These are phyloP conservation scores for Ophraella communa DNA, from an alignment of 2,888 invertebrate genomes.

Conservation along the genomic window DNA sequence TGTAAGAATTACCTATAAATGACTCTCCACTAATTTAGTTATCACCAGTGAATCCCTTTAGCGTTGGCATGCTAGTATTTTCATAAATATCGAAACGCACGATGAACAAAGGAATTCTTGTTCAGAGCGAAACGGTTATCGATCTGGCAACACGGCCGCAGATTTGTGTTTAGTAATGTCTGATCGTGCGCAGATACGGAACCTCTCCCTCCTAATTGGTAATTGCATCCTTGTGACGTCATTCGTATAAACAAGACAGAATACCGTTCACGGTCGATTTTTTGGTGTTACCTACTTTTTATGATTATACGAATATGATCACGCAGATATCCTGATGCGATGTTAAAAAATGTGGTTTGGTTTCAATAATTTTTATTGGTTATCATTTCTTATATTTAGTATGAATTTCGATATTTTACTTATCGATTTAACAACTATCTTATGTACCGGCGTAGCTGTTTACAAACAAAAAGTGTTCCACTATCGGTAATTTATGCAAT, in stretches of 20 bases:
- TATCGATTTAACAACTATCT: neutral
- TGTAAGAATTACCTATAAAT: no score
- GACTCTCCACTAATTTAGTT: no score
- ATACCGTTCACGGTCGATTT: slow-evolving; percentile 43
- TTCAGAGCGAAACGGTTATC: neutral
- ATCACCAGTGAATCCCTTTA: no score
- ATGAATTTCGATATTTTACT: neutral
- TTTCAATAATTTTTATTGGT: slow-evolving; percentile 14
- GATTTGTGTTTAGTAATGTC: slow-evolving; percentile 15
- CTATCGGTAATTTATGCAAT: slow-evolving; percentile 5
- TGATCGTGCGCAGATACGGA: slow-evolving; percentile 53
- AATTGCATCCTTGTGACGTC: slow-evolving; percentile 56
- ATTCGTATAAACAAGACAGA: slow-evolving; percentile 39
- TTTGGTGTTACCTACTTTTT: slow-evolving; percentile 34
- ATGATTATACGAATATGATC: slow-evolving; percentile 15
- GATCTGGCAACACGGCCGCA: slow-evolving; percentile 19
- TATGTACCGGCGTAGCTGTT: neutral
- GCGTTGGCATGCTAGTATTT: no score
- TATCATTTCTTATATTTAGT: neutral
- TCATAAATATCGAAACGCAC: neutral
- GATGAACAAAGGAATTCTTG: neutral
- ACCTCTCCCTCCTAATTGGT: slow-evolving; percentile 43
- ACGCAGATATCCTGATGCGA: neutral
- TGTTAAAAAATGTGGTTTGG: neutral
- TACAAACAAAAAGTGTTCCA: slow-evolving; percentile 2